Conservation (phyloP, 1,140 invertebrate species). For the Himalopsyche phryganea region DNA sequence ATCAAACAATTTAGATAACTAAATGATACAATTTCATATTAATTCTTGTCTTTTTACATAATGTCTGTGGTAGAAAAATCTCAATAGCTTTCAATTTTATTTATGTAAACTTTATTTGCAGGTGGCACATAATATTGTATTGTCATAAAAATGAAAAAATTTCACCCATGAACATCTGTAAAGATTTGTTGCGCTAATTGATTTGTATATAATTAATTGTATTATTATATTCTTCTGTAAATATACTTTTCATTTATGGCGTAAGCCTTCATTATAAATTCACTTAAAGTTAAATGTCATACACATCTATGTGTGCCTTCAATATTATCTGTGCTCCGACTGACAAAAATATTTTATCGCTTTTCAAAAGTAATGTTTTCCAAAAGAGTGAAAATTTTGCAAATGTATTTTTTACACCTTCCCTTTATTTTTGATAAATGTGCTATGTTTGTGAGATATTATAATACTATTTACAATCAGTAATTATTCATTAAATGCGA, state of each 20-base stretch:
- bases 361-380: conserved; percentile 23
- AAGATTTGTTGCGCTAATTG: too few relatives aligned
- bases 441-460: conserved; percentile 24
- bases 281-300: conserved; percentile 21
- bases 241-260: background rate
- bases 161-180: too few relatives aligned
- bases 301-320: conserved; percentile 35
- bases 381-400: conserved; percentile 11
- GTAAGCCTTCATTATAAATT: background rate
- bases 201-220: too few relatives aligned
- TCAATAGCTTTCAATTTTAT: too few relatives aligned
- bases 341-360: conserved; percentile 30
- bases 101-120: too few relatives aligned
- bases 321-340: conserved; percentile 33
- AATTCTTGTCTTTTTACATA: too few relatives aligned
- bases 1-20: too few relatives aligned
- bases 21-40: too few relatives aligned
- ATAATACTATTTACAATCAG: conserved; percentile 21
- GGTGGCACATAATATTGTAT: too few relatives aligned
- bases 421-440: conserved; percentile 34
- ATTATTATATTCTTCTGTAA: background rate
- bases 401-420: conserved; percentile 20
- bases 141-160: too few relatives aligned
- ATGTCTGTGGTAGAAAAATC: too few relatives aligned
- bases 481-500: conserved; percentile 7